A percentile compares a stretch with the other conserved stretches of the same genome.
These are phyloP conservation scores for Liparis tanakae DNA, from an alignment of 2,797 vertebrate genomes.

Conservation along the genomic window DNA sequence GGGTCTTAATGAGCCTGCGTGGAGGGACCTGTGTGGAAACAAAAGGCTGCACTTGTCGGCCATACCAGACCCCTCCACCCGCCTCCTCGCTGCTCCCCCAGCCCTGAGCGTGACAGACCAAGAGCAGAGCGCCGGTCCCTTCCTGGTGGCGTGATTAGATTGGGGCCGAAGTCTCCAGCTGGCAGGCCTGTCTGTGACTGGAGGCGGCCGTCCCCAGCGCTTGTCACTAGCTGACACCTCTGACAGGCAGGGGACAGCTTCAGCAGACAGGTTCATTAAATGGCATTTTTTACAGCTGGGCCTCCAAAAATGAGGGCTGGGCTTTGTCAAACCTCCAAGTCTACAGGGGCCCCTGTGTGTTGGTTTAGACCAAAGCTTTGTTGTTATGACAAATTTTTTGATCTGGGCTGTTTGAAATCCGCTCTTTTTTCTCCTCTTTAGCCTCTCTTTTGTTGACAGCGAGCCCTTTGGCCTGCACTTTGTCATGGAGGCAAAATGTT, in stretches of 20 bases:
- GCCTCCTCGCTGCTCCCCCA: constrained; percentile 66
- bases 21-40: constrained; percentile 81
- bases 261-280: constrained; percentile 99
- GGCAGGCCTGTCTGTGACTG: constrained; percentile 99
- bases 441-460: constrained; percentile 82
- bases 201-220: constrained; percentile 96
- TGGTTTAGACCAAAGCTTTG: constrained; percentile 91
- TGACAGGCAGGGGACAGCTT: constrained; percentile 99
- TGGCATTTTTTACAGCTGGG: constrained; percentile 99
- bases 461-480: constrained; percentile 88
- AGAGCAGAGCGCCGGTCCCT: constrained; percentile 89
- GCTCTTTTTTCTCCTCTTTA: constrained; percentile 86
- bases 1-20: constrained; percentile 77
- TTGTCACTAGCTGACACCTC: constrained; percentile 98
- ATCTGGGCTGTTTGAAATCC: constrained; percentile 89
- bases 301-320: constrained; percentile 87
- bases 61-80: constrained; percentile 67
- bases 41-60: constrained; percentile 86
- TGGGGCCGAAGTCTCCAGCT: constrained; percentile 99
- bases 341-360: constrained; percentile 85
- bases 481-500: constrained; percentile 85
- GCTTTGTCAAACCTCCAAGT: constrained; percentile 89
- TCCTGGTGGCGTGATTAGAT: constrained; percentile 99
- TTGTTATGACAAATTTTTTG: constrained; percentile 95
- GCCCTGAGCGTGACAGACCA: constrained; percentile 84